A percentile compares a stretch with the other conserved stretches of the same genome.
phyloP scores from a whole-genome alignment of 2,888 invertebrate genomes.

The Eilema caniola region DNA sequence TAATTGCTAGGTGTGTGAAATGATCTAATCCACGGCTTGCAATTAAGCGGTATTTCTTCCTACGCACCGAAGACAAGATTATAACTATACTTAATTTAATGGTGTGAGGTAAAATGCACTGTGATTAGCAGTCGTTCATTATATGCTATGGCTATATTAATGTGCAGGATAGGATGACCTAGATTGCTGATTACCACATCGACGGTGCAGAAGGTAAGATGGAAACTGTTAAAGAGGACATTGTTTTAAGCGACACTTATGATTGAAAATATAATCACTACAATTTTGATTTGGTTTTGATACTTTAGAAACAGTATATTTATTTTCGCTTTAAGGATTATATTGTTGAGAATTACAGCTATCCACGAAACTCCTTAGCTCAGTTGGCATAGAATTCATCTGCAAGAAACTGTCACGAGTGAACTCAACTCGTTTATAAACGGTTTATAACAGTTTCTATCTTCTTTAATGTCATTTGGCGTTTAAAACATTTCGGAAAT shows the following conservation, averaged over 20 bases:
- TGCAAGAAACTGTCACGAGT: too few species aligned
- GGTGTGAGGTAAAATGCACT: constrained; percentile 27
- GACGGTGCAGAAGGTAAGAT: background rate
- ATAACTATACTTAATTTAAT: constrained; percentile 36
- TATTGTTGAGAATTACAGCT: too few species aligned
- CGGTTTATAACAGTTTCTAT: too few species aligned
- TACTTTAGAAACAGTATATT: too few species aligned
- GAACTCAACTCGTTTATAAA: too few species aligned
- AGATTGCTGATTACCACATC: background rate
- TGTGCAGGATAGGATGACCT: background rate
- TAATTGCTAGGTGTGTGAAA: constrained; percentile 16
- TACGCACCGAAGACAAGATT: constrained; percentile 21
- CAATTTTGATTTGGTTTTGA: background rate
- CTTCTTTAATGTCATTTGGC: too few species aligned
- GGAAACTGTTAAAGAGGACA: background rate
- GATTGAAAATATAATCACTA: background rate
- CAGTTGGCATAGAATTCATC: too few species aligned
- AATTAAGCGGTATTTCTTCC: constrained; percentile 41
- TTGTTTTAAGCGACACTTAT: background rate
- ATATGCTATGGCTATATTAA: constrained; percentile 16
- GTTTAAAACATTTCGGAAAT: too few species aligned
- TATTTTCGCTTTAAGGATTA: too few species aligned
- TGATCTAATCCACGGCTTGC: constrained; percentile 28
- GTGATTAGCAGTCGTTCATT: constrained; percentile 24
- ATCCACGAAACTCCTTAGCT: too few species aligned